Base-by-base conservation (phyloP, 2,797 vertebrate genomes). In the Myiotriccus ornatus region DNA sequence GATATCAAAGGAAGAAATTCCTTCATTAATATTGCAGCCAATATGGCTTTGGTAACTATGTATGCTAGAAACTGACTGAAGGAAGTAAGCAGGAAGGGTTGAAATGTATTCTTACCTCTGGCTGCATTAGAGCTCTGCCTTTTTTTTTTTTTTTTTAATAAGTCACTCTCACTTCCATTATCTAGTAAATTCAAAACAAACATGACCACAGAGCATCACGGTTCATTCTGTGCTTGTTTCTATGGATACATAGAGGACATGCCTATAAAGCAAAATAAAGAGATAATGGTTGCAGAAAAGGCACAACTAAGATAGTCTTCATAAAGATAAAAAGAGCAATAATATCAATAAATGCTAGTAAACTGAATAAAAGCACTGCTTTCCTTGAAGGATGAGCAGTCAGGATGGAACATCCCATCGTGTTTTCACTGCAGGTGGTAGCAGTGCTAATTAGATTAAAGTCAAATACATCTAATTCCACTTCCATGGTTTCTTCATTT, bases 201-300 rank as follows among this genome's bases (percentile, higher is more conserved):
- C 0, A 0, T 78, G 32, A 41, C 64, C 35, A 55, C 47, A 74
- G 86, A 24, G 16, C 52, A 92, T 77, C 34, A 30, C 44, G 56
- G 69, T 52, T 92, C 41, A 52, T 84, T 77, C 44, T 56, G 25
- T 41, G 9, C 56, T 93, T 91, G 80, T 95, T 95, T 93, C 91
- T 81, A 81, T 90, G 65, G 84, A 56, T 92, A 92, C 28, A 21
- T 20, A 44, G 49, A 4, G 0, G 39, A 18, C 69, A 86, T 63
- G n/a, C 9, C 24, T 67, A 9, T 34, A 77, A 85, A 73, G 64
- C 5, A 65, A 80, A 83, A 57, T 43, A 63, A 71, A 83, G 52
- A 67, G 44, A 55, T 9, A 57, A 41, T 39, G 20, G 13, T 9
- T 75, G 41, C 34, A 69, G 50, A 78, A 90, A 67, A 91, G 41